Conservation (phyloP, 2,797 vertebrate species). For the Urocyon cinereoargenteus region DNA sequence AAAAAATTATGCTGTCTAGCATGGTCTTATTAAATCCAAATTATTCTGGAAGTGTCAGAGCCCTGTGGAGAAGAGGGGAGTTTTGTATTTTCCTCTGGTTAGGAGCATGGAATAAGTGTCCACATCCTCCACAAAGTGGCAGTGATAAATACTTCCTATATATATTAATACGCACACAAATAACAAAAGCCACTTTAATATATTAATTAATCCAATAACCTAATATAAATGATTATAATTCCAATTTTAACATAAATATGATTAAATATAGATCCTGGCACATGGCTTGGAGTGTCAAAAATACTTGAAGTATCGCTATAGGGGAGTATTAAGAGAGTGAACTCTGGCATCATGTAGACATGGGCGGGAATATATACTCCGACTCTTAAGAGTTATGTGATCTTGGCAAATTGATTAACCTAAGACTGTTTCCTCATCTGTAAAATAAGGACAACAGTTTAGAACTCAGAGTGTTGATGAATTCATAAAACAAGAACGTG, state of each 20-base stretch:
- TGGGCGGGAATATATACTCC: background rate
- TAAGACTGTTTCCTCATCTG: background rate
- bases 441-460: background rate
- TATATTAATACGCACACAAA: background rate
- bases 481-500: background rate
- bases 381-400: background rate
- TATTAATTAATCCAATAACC: background rate
- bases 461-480: background rate
- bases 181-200: background rate
- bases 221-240: background rate
- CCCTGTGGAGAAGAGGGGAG: background rate
- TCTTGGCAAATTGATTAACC: background rate
- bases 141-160: background rate
- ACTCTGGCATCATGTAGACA: fast-evolving
- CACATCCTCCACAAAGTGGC: background rate
- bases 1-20: background rate
- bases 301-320: background rate
- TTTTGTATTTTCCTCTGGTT: background rate
- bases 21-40: constrained; percentile 8
- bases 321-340: background rate
- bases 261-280: background rate
- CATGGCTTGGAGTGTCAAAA: background rate
- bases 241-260: background rate
- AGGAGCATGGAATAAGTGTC: background rate
- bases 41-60: background rate